A percentile compares a stretch with the other conserved stretches of the same genome.
These are phyloP conservation scores for Bucorvus abyssinicus DNA, from an alignment of 2,797 vertebrate species.

Conservation along the genomic window DNA sequence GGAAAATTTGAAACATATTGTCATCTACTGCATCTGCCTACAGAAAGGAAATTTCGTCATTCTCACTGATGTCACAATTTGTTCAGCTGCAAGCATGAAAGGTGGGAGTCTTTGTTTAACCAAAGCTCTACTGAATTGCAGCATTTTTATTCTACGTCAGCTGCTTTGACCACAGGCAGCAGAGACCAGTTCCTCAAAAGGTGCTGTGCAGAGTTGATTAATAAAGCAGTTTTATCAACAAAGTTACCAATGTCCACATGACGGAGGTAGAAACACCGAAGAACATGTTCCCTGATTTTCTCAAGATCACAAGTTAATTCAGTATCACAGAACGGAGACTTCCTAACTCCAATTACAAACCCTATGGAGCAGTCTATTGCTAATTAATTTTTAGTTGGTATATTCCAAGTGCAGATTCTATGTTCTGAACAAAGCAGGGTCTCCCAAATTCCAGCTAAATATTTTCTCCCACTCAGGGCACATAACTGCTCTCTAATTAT, in stretches of 20 bases:
- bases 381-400: background rate
- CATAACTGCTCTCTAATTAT: background rate
- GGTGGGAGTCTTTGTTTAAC: background rate
- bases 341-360: background rate
- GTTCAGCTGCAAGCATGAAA: background rate
- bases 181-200: background rate
- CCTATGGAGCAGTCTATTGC: fast-evolving
- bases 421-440: background rate
- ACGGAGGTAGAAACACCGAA: background rate
- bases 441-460: background rate
- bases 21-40: background rate
- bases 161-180: background rate
- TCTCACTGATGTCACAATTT: background rate
- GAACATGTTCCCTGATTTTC: background rate
- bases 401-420: background rate
- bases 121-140: background rate
- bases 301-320: background rate
- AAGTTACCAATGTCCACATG: background rate
- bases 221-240: background rate
- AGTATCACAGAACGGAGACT: background rate
- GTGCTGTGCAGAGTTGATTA: background rate
- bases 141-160: background rate
- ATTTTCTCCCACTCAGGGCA: background rate
- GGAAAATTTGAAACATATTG: background rate
- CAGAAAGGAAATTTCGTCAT: background rate